Evolutionary conservation across 2,797 vertebrate genomes (phyloP).

Genomic region (Arctocebus calabarensis): DNA sequence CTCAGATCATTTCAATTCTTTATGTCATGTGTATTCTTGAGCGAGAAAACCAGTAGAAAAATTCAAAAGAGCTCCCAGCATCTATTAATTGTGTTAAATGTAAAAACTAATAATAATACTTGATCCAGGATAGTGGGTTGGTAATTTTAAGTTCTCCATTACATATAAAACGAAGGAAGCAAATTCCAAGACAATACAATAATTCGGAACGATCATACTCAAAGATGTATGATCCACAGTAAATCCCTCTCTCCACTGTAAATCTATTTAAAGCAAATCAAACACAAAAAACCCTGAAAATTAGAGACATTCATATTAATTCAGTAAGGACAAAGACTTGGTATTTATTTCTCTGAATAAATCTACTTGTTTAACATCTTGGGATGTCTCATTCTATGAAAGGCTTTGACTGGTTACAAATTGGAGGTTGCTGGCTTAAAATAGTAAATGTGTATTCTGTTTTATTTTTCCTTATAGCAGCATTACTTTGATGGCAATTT

Average conservation of each 20-base stretch:
- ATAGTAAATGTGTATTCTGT: neutral
- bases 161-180: neutral
- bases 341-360: neutral
- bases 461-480: constrained; percentile 19
- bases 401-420: neutral
- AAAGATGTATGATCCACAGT: too few relatives aligned
- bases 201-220: neutral
- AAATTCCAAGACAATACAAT: neutral
- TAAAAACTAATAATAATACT: neutral
- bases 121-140: neutral
- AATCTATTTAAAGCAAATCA: constrained; percentile 23
- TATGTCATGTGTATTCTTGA: neutral
- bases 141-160: neutral
- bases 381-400: neutral
- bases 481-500: neutral
- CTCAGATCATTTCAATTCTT: neutral
- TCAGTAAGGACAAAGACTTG: neutral
- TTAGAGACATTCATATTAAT: neutral
- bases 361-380: neutral
- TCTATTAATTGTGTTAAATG: neutral
- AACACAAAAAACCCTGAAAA: neutral
- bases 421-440: neutral
- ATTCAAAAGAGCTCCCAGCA: neutral
- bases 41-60: neutral
- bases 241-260: neutral